Percentiles rank a stretch among this genome's conserved stretches.
Evolutionary conservation across 2,113 vertebrate species (phyloP).

Genomic region (Mirounga angustirostris): DNA sequence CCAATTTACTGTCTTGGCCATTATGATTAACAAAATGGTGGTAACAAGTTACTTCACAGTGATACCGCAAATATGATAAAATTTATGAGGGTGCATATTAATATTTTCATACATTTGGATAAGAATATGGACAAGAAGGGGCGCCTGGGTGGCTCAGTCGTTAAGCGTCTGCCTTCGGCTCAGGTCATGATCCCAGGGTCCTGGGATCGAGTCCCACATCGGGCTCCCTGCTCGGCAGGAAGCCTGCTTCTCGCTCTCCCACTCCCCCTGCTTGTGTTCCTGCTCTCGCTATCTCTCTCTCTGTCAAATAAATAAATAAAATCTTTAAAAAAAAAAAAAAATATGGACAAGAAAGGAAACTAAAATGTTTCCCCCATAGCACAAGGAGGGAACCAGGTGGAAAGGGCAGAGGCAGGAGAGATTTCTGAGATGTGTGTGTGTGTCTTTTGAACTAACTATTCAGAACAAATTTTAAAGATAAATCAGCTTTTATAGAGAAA

Average conservation of each 20-base stretch:
- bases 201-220: no score
- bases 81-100: not conserved
- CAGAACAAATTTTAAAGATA: not conserved
- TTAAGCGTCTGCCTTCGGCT: no score
- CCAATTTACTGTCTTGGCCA: not conserved
- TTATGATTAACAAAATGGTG: not conserved
- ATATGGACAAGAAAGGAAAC: slow-evolving; percentile 26
- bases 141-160: no score
- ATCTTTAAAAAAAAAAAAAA: not conserved
- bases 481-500: not conserved
- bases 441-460: not conserved
- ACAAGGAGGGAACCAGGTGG: not conserved
- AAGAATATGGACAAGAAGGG: slow-evolving; percentile 8
- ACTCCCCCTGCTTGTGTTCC: no score
- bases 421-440: not conserved
- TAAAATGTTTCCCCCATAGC: not conserved
- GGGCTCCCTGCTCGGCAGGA: no score
- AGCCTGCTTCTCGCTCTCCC: no score
- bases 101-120: not conserved
- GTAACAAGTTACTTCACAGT: not conserved
- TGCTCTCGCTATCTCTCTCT: no score
- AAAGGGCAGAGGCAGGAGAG: not conserved
- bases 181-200: no score
- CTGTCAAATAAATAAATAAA: no score
- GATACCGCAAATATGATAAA: not conserved